Evolutionary conservation across 2,888 invertebrate genomes (phyloP), one percentile per base, ranked within the genome.

Genomic region (Agrochola lota): DNA sequence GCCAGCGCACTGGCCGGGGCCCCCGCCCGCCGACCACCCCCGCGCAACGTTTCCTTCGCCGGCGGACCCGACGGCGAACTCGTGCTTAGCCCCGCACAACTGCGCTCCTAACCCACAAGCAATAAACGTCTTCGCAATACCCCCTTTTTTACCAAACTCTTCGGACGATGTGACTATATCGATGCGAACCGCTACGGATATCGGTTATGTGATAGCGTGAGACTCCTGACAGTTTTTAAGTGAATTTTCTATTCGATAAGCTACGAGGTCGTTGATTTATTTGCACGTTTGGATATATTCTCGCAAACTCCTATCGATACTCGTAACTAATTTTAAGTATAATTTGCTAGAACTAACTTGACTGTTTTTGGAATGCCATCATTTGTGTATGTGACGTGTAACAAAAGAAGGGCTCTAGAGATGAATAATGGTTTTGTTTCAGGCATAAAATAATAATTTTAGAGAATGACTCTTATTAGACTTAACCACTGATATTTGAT

Each of bases 51-150:
- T 81, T 95, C 96, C 91, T 94, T 97, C 95, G 95, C 97, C 93
- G 95, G 95, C 85, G 94, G 92, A 64, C 94, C 94, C 78, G 96
- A 96, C 95, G 96, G 95, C 91, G 97, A 97, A 85, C 97, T 97
- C 84, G 97, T 97, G 83, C 97, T 97, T 89, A 97, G 97, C 91
- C 97, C 97, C 86, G 97, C 97, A 85, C 97, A 97, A 91, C 95
- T 97, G 90, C 97, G 97, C 94, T 96, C 97, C 93, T 97, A 97
- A 94, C 94, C 91, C 91, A 84, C 91, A 94, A 95, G 94, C 95
- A 95, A 95, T 95, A 95, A 93, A 91, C 86, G 78, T 90, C 88
- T 87, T 91, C 92, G 93, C 94, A 93, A 94, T 92, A 94, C 89
- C 80, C 87, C 81, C 80, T 88, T 90, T 90, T 90, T 84, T 88